These are phyloP conservation scores for Chionodraco myersi DNA, from an alignment of 2,113 vertebrate genomes.

Conservation along the genomic window DNA sequence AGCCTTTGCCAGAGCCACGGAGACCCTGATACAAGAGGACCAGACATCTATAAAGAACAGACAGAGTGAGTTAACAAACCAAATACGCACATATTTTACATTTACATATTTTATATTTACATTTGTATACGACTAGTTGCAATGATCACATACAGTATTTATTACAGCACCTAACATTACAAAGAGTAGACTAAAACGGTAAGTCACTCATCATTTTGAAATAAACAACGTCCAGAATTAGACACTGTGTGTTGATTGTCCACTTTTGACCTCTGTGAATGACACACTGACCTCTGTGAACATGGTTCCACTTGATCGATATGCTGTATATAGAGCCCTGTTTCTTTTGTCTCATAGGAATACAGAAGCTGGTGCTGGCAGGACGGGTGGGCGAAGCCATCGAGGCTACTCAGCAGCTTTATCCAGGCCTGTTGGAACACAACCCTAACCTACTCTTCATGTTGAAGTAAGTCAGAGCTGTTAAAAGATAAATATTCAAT, in stretches of 20 bases:
- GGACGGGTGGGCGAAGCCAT: constrained; percentile 97
- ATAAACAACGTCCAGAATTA: background rate
- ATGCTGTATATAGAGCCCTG: background rate
- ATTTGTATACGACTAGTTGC: no score
- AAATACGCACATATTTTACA: background rate
- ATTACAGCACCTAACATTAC: no score
- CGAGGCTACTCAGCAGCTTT: constrained; percentile 95
- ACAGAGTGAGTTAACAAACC: constrained; percentile 89
- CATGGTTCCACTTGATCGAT: background rate
- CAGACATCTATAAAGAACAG: constrained; percentile 98
- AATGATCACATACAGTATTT: no score
- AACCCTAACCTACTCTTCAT: constrained; percentile 98
- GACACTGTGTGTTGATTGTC: constrained; percentile 6
- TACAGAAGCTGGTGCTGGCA: constrained; percentile 98
- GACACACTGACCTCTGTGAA: background rate
- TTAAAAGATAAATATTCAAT: background rate
- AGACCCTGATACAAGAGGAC: constrained; percentile 97
- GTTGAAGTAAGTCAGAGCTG: constrained; percentile 91
- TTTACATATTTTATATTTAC: background rate
- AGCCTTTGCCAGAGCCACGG: constrained; percentile 95
- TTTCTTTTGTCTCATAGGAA: constrained; percentile 84
- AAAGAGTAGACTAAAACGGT: background rate
- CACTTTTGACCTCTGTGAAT: background rate
- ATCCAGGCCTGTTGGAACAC: constrained; percentile 95
- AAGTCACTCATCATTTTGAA: background rate